Conservation (phyloP, 2,797 vertebrate species). For the Rhadinocentrus ornatus region DNA sequence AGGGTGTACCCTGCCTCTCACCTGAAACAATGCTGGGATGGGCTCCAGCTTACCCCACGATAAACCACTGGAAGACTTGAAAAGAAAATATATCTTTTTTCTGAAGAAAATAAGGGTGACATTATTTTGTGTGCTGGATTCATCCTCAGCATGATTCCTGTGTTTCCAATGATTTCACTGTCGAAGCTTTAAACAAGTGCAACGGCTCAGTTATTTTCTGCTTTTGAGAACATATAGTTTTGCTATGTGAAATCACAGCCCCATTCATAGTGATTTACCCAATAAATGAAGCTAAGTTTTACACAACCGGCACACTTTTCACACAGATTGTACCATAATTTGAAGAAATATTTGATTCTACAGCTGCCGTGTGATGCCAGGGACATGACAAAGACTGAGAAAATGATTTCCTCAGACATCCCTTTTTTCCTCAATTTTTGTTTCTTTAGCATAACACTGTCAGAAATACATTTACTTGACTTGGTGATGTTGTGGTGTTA, state of each 20-base stretch:
- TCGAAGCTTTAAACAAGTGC: background rate
- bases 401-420: too few relatives aligned
- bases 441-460: background rate
- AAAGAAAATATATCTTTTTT: background rate
- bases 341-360: background rate
- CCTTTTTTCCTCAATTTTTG: too few relatives aligned
- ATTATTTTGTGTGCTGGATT: too few relatives aligned
- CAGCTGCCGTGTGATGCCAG: background rate
- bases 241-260: background rate
- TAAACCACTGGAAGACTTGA: background rate
- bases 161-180: background rate
- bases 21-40: too few relatives aligned
- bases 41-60: too few relatives aligned
- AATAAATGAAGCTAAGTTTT: background rate
- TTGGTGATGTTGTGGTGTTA: background rate
- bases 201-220: background rate
- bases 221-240: background rate
- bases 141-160: background rate
- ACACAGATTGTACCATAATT: background rate
- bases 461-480: background rate
- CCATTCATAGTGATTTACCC: background rate
- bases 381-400: background rate
- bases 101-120: background rate
- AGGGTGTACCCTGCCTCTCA: too few relatives aligned
- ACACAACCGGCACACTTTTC: too few relatives aligned